A percentile compares a stretch with the other conserved stretches of the same genome.
Evolutionary conservation across 1,140 invertebrate species (phyloP).

Genomic region (Dendroctonus valens): DNA sequence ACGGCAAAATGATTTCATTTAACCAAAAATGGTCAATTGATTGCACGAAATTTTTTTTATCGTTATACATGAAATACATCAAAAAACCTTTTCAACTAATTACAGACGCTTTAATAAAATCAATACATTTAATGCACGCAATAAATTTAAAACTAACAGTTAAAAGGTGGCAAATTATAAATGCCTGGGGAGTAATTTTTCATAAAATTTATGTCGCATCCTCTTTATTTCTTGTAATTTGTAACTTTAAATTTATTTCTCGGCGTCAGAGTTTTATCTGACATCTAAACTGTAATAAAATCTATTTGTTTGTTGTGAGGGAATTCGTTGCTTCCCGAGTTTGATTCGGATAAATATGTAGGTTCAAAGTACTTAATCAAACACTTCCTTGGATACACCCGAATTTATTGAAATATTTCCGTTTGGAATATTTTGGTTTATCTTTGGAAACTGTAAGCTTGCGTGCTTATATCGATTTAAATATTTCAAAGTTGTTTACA

Average conservation of each 20-base stretch:
- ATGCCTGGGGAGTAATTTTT: conserved; percentile 14
- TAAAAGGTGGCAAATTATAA: conserved; percentile 22
- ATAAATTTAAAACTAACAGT: conserved; percentile 6
- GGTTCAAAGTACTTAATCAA: conserved; percentile 16
- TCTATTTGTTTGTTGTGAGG: conserved; percentile 10
- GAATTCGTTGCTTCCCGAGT: conserved; percentile 7
- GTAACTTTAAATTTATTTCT: conserved; percentile 15
- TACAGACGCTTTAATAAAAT: background rate
- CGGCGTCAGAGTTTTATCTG: conserved; percentile 8
- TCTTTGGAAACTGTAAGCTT: too few relatives aligned
- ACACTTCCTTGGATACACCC: background rate
- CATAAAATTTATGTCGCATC: conserved; percentile 10
- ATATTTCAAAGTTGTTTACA: too few relatives aligned
- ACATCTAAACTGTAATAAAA: conserved; percentile 13
- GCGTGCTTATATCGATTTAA: too few relatives aligned
- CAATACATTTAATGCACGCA: background rate
- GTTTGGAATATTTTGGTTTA: too few relatives aligned
- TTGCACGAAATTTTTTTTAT: too few relatives aligned
- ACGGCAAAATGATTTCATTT: too few relatives aligned
- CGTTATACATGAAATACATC: background rate
- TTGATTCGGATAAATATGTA: conserved; percentile 9
- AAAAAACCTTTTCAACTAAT: background rate
- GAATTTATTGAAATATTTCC: too few relatives aligned
- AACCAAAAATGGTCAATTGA: too few relatives aligned
- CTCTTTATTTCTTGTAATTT: conserved; percentile 15